Evolutionary conservation across 2,113 vertebrate genomes (phyloP), one percentile per base, ranked within the genome.

Genomic region (Ictidomys tridecemlineatus): DNA sequence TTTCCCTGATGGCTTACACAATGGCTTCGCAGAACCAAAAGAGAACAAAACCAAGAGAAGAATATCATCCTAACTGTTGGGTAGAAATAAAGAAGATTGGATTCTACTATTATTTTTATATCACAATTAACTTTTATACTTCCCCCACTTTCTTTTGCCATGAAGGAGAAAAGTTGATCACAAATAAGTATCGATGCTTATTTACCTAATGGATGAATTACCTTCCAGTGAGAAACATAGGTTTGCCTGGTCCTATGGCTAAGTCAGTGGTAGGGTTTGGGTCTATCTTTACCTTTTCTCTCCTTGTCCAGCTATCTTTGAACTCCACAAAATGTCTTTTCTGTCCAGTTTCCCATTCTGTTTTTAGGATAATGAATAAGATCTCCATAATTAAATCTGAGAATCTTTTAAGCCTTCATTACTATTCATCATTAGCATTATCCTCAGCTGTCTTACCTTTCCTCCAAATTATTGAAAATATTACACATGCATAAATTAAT

Each of bases 401-500:
- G 70, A 45, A 39, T 91, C 58, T 63, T 63, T 80, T 83, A 92
- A 91, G 70, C 34, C 48, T 90, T 95, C 67, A 84, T 93, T 89
- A 74, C 34, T 96, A 90, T 93, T 90, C 77, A 92, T 88, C 53
- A 30, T 89, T 78, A 77, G 84, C 51, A 85, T 95, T 42, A 82
- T 83, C 56, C 67, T 82, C 79, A 63, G 72, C 53, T 93, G 53
- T 48, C 39, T 90, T 95, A 78, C 18, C 8, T 94, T 94, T 97
- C 70, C 78, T 95, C 30, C 61, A 88, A 93, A 84, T 95, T 94
- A 95, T 91, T 94, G 78, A 97, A 97, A 96, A 45, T 86, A 94
- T 89, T 85, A 85, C 94, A 91, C 90, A 97, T 82, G 79, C 82
- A 93, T 94, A 91, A 97, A 98, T 97, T 96, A 98, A 95, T 95